phyloP scores from a whole-genome alignment of 2,888 invertebrate genomes.

The Noctua janthe region DNA sequence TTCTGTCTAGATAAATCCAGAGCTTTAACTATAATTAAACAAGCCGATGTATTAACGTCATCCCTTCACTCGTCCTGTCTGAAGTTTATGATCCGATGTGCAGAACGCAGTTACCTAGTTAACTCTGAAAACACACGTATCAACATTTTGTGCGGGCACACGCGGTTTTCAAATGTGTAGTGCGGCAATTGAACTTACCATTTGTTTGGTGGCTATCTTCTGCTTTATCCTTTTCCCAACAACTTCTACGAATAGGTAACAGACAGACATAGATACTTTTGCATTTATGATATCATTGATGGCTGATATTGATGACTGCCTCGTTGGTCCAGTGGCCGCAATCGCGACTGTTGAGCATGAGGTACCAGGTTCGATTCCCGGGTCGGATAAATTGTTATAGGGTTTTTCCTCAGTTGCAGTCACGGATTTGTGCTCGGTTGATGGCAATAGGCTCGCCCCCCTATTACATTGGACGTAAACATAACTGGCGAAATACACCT shows the following conservation, averaged over 20 bases:
- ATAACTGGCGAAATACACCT: too few relatives aligned
- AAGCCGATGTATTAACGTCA: conserved; percentile 23
- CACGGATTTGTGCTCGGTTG: too few relatives aligned
- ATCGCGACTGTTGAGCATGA: too few relatives aligned
- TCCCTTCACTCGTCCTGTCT: conserved; percentile 31
- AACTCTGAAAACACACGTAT: conserved; percentile 36
- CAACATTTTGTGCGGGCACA: neutral
- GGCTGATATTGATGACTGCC: neutral
- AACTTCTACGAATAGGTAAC: neutral
- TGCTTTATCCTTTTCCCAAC: neutral
- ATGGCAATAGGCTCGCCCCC: too few relatives aligned
- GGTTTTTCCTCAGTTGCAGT: too few relatives aligned
- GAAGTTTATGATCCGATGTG: conserved; percentile 53
- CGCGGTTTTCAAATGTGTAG: neutral
- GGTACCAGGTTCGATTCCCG: too few relatives aligned
- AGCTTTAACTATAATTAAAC: conserved; percentile 36
- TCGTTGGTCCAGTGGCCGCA: too few relatives aligned
- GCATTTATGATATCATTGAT: neutral
- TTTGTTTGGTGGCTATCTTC: neutral
- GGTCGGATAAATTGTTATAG: too few relatives aligned
- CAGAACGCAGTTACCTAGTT: conserved; percentile 23
- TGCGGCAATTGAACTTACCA: neutral
- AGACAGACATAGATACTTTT: neutral
- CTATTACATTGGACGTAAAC: too few relatives aligned
- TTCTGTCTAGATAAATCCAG: conserved; percentile 2